These are phyloP conservation scores for Synaphobranchus kaupii DNA, from an alignment of 2,797 vertebrate species.

Conservation along the genomic window DNA sequence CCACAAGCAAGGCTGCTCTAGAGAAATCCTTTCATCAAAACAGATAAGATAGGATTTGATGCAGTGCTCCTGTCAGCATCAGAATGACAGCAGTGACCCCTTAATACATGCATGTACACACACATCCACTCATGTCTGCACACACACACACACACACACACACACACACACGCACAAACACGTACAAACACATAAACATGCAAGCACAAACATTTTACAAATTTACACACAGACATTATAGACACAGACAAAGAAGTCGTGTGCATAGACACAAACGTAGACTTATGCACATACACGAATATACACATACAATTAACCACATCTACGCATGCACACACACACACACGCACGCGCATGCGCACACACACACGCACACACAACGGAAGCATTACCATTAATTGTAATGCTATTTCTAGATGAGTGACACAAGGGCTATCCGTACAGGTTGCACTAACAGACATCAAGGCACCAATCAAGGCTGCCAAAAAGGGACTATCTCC, in stretches of 20 bases:
- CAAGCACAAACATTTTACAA: too few relatives aligned
- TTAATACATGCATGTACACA: slow-evolving; percentile 31
- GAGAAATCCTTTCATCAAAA: slow-evolving; percentile 34
- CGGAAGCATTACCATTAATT: slow-evolving; percentile 53
- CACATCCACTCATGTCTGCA: slow-evolving; percentile 41
- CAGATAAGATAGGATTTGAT: slow-evolving; percentile 30
- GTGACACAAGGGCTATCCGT: slow-evolving; percentile 60
- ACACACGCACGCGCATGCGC: background rate
- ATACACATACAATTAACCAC: too few relatives aligned
- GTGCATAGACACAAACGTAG: too few relatives aligned
- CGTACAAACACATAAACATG: too few relatives aligned
- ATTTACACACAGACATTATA: too few relatives aligned
- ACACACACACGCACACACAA: slow-evolving; percentile 48
- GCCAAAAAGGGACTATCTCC: slow-evolving; percentile 52
- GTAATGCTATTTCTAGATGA: slow-evolving; percentile 52
- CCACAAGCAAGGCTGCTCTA: slow-evolving; percentile 27
- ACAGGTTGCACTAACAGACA: slow-evolving; percentile 59
- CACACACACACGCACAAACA: too few relatives aligned
- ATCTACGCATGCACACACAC: too few relatives aligned
- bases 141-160: slow-evolving; percentile 14
- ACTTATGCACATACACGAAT: too few relatives aligned
- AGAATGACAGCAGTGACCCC: slow-evolving; percentile 36
- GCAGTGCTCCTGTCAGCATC: slow-evolving; percentile 33
- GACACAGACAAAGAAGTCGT: too few relatives aligned
- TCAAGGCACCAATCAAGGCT: slow-evolving; percentile 61